Evolutionary conservation across 2,797 vertebrate genomes (phyloP).

Genomic region (Gymnothorax javanicus): DNA sequence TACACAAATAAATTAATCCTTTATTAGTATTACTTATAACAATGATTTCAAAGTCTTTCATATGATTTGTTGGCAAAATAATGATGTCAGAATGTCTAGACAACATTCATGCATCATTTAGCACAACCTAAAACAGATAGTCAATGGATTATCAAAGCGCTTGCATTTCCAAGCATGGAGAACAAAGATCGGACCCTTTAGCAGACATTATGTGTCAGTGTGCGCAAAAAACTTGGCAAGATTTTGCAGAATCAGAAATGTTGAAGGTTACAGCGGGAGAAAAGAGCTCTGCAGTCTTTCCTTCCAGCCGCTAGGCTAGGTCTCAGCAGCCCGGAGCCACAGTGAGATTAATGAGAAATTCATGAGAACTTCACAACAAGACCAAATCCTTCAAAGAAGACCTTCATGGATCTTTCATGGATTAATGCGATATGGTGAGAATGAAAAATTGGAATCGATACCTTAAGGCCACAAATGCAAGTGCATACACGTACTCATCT

Average conservation of each 20-base stretch:
- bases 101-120: neutral
- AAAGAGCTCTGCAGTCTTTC: neutral
- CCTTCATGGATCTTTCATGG: neutral
- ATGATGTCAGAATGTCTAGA: neutral
- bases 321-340: neutral
- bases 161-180: neutral
- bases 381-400: neutral
- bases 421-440: neutral
- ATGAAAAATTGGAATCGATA: neutral
- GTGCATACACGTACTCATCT: neutral
- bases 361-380: neutral
- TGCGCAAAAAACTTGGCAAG: neutral
- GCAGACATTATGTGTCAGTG: neutral
- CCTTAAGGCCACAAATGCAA: neutral
- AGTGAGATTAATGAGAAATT: neutral
- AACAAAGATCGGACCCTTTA: neutral
- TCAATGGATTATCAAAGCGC: neutral
- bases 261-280: constrained; percentile 8
- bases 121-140: neutral
- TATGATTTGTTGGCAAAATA: neutral
- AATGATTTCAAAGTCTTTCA: neutral
- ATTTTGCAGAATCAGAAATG: neutral
- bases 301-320: neutral
- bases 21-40: too few relatives aligned
- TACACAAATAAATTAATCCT: too few relatives aligned